A percentile compares a stretch with the other conserved stretches of the same genome.
Conservation (phyloP, 2,113 vertebrate genomes). For the Proteles cristata region DNA sequence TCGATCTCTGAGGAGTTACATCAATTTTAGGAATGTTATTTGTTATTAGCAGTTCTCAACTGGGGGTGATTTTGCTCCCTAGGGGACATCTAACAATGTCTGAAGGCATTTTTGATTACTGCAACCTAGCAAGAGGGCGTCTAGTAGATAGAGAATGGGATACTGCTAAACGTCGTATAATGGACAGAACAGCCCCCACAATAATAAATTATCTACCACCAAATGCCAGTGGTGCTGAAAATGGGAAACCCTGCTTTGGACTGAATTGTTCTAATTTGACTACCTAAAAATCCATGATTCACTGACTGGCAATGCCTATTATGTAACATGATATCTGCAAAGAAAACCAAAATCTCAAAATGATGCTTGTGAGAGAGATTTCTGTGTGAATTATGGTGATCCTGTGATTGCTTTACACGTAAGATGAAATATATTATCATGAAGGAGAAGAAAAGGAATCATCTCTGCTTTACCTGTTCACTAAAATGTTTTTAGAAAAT, state of each 20-base stretch:
- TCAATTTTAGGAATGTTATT: background rate
- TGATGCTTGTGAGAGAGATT: background rate
- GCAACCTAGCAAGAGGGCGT: background rate
- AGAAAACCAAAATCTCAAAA: slow-evolving; percentile 2
- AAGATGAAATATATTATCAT: background rate
- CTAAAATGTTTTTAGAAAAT: slow-evolving; percentile 3
- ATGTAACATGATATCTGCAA: background rate
- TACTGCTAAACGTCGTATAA: background rate
- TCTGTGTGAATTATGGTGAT: background rate
- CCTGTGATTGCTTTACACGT: background rate
- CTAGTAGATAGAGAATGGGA: background rate
- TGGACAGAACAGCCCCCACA: background rate
- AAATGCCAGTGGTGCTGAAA: background rate
- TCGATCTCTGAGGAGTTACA: slow-evolving; percentile 35
- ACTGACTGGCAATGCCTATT: background rate
- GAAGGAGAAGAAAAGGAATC: background rate
- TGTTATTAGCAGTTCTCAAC: background rate
- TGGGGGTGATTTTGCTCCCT: background rate
- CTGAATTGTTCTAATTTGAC: background rate
- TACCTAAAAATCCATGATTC: background rate
- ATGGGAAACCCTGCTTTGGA: background rate
- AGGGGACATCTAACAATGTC: background rate
- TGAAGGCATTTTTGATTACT: background rate
- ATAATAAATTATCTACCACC: too few relatives aligned
- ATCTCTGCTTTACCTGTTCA: background rate